phyloP scores from a whole-genome alignment of 2,797 vertebrate species.

The Acanthis flammea region DNA sequence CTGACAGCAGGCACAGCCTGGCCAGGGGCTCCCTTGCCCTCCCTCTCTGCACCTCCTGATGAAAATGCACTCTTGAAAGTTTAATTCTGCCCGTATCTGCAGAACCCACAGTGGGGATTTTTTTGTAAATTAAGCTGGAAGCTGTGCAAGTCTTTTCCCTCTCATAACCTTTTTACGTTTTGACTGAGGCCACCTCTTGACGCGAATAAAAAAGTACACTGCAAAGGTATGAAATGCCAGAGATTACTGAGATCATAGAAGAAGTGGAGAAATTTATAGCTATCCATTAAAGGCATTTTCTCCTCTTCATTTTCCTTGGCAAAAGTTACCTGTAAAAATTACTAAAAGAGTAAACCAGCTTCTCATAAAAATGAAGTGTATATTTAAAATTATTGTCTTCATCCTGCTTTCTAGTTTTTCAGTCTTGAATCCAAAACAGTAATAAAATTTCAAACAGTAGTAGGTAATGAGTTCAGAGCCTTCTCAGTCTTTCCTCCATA shows the following conservation, averaged over 20 bases:
- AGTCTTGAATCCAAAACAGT: neutral
- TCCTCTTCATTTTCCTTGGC: conserved; percentile 30
- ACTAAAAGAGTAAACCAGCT: conserved; percentile 2
- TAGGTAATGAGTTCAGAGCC: neutral
- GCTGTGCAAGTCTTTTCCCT: conserved; percentile 8
- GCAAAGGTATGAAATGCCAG: conserved; percentile 34
- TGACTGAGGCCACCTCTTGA: conserved; percentile 17
- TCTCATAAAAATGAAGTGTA: neutral
- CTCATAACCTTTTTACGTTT: conserved; percentile 30
- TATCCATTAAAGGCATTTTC: conserved; percentile 26
- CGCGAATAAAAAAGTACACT: conserved; percentile 43
- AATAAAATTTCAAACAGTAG: conserved; percentile 13
- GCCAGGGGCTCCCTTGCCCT: neutral
- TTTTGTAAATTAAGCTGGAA: neutral
- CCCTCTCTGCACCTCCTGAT: neutral
- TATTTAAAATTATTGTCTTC: neutral
- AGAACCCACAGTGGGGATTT: neutral
- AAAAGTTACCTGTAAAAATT: conserved; percentile 35
- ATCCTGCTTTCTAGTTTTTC: conserved; percentile 10
- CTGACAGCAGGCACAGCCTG: neutral
- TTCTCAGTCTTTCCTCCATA: neutral
- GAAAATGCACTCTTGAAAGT: neutral
- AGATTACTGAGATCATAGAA: conserved; percentile 55
- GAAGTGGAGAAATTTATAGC: conserved; percentile 42
- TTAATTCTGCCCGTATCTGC: neutral